Conservation (phyloP, 2,797 vertebrate genomes). For the Neoniphon sammara region DNA sequence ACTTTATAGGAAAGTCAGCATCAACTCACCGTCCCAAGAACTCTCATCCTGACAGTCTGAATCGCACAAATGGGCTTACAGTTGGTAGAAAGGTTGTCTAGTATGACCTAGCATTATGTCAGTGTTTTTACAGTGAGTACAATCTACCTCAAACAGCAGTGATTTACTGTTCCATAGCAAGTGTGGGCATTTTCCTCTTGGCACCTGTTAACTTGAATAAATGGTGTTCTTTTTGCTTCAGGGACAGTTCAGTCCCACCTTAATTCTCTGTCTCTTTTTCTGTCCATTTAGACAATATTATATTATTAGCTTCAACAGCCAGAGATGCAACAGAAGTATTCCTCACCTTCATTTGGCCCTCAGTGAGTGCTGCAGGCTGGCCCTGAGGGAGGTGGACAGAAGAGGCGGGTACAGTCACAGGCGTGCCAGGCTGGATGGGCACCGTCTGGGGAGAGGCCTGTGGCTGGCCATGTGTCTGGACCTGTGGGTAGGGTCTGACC, state of each 20-base stretch:
- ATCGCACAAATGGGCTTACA: too few species aligned
- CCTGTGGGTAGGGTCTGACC: conserved; percentile 95
- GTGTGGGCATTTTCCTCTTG: too few species aligned
- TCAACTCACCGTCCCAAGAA: too few species aligned
- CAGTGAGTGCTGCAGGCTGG: conserved; percentile 89
- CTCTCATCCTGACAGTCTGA: too few species aligned
- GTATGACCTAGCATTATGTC: neutral
- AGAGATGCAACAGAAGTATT: neutral
- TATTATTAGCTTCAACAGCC: neutral
- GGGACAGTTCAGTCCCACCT: too few species aligned
- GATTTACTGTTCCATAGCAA: too few species aligned
- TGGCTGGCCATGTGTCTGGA: conserved; percentile 85
- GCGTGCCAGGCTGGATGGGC: conserved; percentile 87
- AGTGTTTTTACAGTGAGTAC: neutral
- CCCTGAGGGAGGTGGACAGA: conserved; percentile 90
- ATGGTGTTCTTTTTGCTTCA: too few species aligned
- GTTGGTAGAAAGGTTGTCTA: too few species aligned
- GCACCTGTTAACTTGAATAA: neutral
- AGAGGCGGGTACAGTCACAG: conserved; percentile 88
- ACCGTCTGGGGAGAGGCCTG: conserved; percentile 86
- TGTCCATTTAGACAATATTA: neutral
- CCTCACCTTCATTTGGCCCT: conserved; percentile 94
- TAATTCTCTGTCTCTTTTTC: too few species aligned
- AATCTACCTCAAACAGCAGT: neutral
- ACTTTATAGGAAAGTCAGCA: too few species aligned